Conservation (phyloP, 2,797 vertebrate species). For the Myiothlypis chrysogaster region DNA sequence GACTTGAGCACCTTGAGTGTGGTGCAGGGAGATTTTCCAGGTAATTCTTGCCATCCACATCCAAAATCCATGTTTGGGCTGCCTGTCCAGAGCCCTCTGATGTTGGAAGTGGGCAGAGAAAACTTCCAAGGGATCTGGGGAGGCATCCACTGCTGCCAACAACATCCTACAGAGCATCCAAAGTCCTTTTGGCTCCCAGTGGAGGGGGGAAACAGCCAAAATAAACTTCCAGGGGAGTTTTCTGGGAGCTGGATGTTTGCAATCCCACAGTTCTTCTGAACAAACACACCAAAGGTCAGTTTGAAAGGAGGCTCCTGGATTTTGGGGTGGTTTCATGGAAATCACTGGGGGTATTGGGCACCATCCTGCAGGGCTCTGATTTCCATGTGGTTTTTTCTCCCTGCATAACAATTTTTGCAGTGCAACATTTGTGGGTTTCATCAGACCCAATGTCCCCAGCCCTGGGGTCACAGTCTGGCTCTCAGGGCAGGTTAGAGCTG, state of each 20-base stretch:
- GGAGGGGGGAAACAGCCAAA: neutral
- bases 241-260: neutral
- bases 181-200: neutral
- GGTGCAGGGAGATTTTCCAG: neutral
- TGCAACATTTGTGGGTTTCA: neutral
- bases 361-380: neutral
- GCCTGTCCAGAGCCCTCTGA: neutral
- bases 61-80: neutral
- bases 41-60: neutral
- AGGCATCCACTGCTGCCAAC: neutral
- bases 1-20: neutral
- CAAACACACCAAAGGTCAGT: neutral
- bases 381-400: neutral
- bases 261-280: rapidly evolving
- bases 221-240: neutral
- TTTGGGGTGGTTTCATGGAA: neutral
- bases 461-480: neutral
- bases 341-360: neutral
- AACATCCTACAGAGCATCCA: neutral
- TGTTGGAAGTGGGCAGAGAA: neutral
- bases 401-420: neutral
- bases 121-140: neutral
- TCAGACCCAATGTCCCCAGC: rapidly evolving
- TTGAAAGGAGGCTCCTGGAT: neutral
- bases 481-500: rapidly evolving